Percentiles rank a stretch among this genome's conserved stretches.
Evolutionary conservation across 2,888 invertebrate species (phyloP).

Genomic region (Philonicus albiceps): DNA sequence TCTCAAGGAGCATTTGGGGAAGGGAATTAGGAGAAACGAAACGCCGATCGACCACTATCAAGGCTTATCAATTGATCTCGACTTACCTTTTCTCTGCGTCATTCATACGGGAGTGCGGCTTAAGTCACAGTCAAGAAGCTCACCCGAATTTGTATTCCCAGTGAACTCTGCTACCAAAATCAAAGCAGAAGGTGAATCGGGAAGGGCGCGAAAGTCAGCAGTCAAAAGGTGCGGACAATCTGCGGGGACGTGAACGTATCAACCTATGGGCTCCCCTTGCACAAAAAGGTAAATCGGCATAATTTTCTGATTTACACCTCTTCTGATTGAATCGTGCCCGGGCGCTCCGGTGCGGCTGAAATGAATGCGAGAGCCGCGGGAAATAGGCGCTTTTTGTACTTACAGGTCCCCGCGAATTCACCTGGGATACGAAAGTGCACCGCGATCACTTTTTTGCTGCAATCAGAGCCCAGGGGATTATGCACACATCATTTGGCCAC

Average conservation of each 20-base stretch:
- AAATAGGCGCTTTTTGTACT: constrained; percentile 2
- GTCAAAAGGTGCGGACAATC: constrained; percentile 26
- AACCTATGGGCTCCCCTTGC: background rate
- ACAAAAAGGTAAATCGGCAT: constrained; percentile 29
- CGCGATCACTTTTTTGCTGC: background rate
- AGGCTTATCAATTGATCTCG: constrained; percentile 28
- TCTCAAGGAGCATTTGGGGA: background rate
- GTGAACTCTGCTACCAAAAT: constrained; percentile 25
- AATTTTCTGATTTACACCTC: constrained; percentile 38
- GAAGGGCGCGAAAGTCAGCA: constrained; percentile 13
- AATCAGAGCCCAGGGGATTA: constrained; percentile 12
- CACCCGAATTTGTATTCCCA: constrained; percentile 18
- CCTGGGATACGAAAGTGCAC: constrained; percentile 3
- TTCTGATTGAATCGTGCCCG: constrained; percentile 37
- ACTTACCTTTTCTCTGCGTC: background rate
- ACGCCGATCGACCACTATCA: background rate
- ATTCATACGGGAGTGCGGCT: background rate
- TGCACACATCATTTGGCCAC: constrained; percentile 21
- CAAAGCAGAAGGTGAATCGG: background rate
- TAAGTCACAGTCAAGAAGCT: background rate
- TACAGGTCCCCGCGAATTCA: background rate
- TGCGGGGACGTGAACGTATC: constrained; percentile 18
- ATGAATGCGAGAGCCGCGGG: background rate
- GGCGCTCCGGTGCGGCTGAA: background rate
- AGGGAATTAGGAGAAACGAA: background rate